These are phyloP conservation scores for Apaloderma vittatum DNA, from an alignment of 2,113 vertebrate species.

Conservation along the genomic window DNA sequence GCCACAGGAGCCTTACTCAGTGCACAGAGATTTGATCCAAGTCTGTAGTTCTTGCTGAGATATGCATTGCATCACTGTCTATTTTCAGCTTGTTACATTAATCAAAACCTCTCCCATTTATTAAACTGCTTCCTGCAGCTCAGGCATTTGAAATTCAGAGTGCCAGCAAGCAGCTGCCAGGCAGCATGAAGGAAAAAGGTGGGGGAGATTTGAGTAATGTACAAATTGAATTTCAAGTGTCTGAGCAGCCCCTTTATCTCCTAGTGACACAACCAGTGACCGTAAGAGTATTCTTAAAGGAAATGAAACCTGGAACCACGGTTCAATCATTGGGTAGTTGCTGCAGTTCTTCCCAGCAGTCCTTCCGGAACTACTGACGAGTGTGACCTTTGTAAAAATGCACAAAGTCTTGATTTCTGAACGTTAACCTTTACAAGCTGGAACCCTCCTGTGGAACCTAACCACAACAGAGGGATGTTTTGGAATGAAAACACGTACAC, in stretches of 20 bases:
- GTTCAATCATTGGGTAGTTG: slow-evolving; percentile 75
- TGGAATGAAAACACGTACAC: slow-evolving; percentile 45
- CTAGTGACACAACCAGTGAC: slow-evolving; percentile 75
- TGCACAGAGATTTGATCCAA: slow-evolving; percentile 40
- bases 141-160: slow-evolving; percentile 79
- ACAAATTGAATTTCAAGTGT: slow-evolving; percentile 85
- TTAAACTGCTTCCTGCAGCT: slow-evolving; percentile 80
- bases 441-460: slow-evolving; percentile 79
- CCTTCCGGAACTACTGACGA: slow-evolving; percentile 80
- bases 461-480: slow-evolving; percentile 56
- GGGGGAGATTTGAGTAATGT: slow-evolving; percentile 67
- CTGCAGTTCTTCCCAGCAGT: slow-evolving; percentile 75
- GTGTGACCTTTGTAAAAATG: slow-evolving; percentile 83
- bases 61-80: slow-evolving; percentile 81
- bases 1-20: slow-evolving; percentile 16
- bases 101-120: slow-evolving; percentile 81
- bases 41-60: slow-evolving; percentile 66
- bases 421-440: slow-evolving; percentile 83
- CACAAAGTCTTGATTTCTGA: slow-evolving; percentile 83
- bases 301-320: slow-evolving; percentile 73
- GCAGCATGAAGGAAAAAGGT: slow-evolving; percentile 73
- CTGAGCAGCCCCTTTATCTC: slow-evolving; percentile 82
- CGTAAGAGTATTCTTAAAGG: slow-evolving; percentile 74
- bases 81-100: slow-evolving; percentile 81
- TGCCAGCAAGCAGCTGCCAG: slow-evolving; percentile 75